Evolutionary conservation across 1,140 invertebrate species (phyloP), one percentile per base, ranked within the genome.

Genomic region (Drosophila nikananu): DNA sequence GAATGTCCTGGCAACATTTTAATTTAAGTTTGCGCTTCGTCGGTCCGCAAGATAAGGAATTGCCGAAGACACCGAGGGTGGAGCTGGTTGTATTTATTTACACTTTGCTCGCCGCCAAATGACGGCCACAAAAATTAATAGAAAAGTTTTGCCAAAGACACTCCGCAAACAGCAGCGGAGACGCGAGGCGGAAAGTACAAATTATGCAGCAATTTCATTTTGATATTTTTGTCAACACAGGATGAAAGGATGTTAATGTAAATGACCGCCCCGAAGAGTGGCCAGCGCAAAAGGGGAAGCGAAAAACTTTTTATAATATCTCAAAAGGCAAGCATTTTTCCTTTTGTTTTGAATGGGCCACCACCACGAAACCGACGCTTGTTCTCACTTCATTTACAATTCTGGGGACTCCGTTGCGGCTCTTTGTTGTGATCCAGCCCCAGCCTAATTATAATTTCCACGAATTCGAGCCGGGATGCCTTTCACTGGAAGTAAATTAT

Each of bases 131-230:
- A 78, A 90, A 90, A 90, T 90, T 90, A 90, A 90, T 90, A 90
- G 86, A 90, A 90, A 90, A 90, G 66, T 90, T 90, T 90, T 46
- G 49, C 37, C 62, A 58, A 71, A 77, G 60, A 83, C 81, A 83
- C 70, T 79, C 66, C 72, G 62, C 83, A 86, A 89, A 75, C 65
- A 81, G 66, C 65, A 83, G 80, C 46, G 58, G 25, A 44, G 68
- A 58, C 44, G 52, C 64, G 75, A 73, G 72, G 86, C 81, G 84
- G 81, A 81, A 90, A 86, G 81, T 77, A 82, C 86, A 90, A 90
- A 90, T 90, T 90, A 90, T 90, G 86, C 86, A 90, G 86, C 86
- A 90, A 90, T 90, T 90, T 90, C 86, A 90, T 90, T 90, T 90
- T 90, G 86, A 90, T 90, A 90, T 90, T 89, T 89, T 79, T 72